Evolutionary conservation across 2,888 invertebrate genomes (phyloP).

Genomic region (Perithous albicinctus): DNA sequence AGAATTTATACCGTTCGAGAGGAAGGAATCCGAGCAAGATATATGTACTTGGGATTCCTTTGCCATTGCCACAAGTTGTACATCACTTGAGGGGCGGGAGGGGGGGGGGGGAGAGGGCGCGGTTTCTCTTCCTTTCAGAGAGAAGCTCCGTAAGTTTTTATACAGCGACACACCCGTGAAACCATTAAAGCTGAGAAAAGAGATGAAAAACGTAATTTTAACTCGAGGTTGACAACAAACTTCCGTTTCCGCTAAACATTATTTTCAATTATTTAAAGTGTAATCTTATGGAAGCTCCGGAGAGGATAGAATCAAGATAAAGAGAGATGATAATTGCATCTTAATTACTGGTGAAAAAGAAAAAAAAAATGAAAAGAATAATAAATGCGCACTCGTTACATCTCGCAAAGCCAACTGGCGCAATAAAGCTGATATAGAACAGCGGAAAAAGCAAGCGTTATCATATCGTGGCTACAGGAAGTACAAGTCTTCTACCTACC

Average conservation of each 20-base stretch:
- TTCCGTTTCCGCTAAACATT: not conserved
- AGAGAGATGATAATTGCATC: not conserved
- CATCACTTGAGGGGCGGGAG: too few species aligned
- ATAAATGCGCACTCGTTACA: not conserved
- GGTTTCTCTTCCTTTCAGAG: constrained; percentile 51
- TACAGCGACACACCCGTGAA: constrained; percentile 28
- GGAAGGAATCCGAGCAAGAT: constrained; percentile 65
- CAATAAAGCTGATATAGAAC: not conserved
- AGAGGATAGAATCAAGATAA: not conserved
- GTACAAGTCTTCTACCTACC: constrained; percentile 12
- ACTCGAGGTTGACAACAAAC: not conserved
- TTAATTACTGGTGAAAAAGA: not conserved
- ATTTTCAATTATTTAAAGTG: not conserved
- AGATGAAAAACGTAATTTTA: constrained; percentile 25
- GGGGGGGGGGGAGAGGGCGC: too few species aligned
- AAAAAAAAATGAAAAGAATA: too few species aligned
- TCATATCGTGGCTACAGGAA: not conserved
- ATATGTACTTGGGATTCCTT: constrained; percentile 70
- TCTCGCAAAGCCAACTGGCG: not conserved
- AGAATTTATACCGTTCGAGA: constrained; percentile 67
- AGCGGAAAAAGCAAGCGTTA: constrained; percentile 3
- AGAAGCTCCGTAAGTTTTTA: constrained; percentile 44
- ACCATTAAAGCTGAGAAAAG: constrained; percentile 16
- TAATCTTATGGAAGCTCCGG: not conserved
- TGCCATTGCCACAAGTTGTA: constrained; percentile 68